Conservation (phyloP, 2,888 invertebrate genomes). For the Lasioglossum calceatum region DNA sequence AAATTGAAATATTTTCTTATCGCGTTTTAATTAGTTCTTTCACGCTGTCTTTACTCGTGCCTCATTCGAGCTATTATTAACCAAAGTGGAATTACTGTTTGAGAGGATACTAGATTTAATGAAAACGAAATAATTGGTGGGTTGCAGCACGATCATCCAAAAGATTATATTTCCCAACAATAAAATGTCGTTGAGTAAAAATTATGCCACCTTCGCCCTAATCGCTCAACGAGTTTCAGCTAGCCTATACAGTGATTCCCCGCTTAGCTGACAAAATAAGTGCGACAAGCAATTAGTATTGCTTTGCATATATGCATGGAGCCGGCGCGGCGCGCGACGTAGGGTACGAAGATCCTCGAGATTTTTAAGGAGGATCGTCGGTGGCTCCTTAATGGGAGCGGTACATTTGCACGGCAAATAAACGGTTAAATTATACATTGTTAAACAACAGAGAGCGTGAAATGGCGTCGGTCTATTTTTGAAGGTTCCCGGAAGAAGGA, state of each 20-base stretch:
- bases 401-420: constrained; percentile 64
- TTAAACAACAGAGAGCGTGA: constrained; percentile 65
- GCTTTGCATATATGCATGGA: neutral
- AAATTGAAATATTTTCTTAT: neutral
- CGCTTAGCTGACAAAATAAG: neutral
- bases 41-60: neutral
- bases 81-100: neutral
- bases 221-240: neutral
- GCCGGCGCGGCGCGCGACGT: neutral
- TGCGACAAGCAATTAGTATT: neutral
- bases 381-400: constrained; percentile 50
- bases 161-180: neutral
- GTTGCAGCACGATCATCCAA: neutral
- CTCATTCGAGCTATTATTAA: neutral
- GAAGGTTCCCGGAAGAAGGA: constrained; percentile 55
- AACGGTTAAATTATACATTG: constrained; percentile 76
- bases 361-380: constrained; percentile 35
- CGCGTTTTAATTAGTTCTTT: neutral
- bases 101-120: neutral
- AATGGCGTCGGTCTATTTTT: constrained; percentile 60
- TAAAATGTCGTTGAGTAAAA: neutral
- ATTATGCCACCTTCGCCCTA: neutral
- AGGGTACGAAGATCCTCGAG: constrained; percentile 17
- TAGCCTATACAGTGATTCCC: neutral
- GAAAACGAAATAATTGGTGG: neutral